Conservation (phyloP, 2,888 invertebrate species). For the Bhutanitis thaidina region DNA sequence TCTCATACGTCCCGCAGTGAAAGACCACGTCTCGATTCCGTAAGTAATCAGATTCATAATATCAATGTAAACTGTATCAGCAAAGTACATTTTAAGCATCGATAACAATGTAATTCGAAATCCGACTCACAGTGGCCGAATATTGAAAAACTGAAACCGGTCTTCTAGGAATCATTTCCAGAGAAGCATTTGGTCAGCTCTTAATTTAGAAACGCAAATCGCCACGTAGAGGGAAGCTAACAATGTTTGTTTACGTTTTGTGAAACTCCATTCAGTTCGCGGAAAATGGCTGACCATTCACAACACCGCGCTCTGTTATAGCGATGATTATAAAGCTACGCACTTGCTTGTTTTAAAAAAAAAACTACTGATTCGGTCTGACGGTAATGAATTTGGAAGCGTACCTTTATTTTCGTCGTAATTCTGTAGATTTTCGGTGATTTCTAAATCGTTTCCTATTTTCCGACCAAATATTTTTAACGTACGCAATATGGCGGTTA, state of each 20-base stretch:
- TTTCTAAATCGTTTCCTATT: too few species aligned
- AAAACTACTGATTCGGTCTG: too few species aligned
- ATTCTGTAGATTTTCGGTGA: too few species aligned
- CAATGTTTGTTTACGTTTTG: conserved; percentile 25
- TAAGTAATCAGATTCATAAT: too few species aligned
- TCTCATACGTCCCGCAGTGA: too few species aligned
- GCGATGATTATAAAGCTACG: neutral
- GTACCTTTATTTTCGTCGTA: too few species aligned
- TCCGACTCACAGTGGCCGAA: neutral
- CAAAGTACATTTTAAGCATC: too few species aligned
- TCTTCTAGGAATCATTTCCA: conserved; percentile 13
- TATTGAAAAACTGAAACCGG: neutral
- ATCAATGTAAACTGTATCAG: too few species aligned
- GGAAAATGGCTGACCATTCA: conserved; percentile 15
- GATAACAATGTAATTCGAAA: neutral
- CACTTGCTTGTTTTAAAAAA: neutral
- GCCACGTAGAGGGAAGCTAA: conserved; percentile 11
- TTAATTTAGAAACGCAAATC: conserved; percentile 26
- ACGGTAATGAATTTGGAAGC: too few species aligned
- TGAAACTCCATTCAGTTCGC: conserved; percentile 24
- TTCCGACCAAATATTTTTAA: too few species aligned
- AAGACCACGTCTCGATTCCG: too few species aligned
- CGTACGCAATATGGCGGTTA: too few species aligned
- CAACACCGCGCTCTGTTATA: conserved; percentile 8
- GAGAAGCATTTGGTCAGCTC: conserved; percentile 19